phyloP scores from a whole-genome alignment of 37 sponge, comb jelly and placozoan genomes.

The Cliona cf. orientalis region DNA sequence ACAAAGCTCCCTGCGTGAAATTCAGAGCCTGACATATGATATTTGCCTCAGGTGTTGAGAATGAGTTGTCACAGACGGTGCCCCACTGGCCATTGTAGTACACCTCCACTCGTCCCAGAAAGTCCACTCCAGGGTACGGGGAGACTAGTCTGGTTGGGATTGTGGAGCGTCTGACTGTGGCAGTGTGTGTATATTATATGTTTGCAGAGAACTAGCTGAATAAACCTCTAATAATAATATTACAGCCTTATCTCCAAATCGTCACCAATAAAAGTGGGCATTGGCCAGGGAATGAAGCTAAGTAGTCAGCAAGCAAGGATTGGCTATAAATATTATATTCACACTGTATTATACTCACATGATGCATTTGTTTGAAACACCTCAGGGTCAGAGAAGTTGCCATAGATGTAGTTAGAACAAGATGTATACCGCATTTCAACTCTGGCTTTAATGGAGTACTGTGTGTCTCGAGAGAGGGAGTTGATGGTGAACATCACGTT shows the following conservation, averaged over 20 bases:
- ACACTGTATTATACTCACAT: too few species aligned
- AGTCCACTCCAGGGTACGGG: background rate
- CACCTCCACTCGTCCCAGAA: conserved; percentile 35
- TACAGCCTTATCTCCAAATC: too few species aligned
- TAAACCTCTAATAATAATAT: too few species aligned
- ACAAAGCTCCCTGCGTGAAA: conserved; percentile 13
- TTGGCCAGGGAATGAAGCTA: too few species aligned
- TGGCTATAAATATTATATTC: too few species aligned
- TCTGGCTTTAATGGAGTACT: background rate
- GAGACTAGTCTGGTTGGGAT: conserved; percentile 9
- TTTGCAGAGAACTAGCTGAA: background rate
- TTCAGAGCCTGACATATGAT: conserved; percentile 14
- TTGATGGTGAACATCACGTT: too few species aligned
- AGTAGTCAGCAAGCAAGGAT: too few species aligned
- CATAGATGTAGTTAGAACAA: conserved; percentile 2
- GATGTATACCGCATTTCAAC: background rate
- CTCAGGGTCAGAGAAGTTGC: background rate
- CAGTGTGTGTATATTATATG: background rate
- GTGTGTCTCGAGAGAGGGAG: background rate
- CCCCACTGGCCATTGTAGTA: conserved; percentile 38
- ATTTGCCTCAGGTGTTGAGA: background rate
- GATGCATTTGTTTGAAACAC: too few species aligned
- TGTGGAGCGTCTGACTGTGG: background rate
- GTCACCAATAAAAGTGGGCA: too few species aligned
- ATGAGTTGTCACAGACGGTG: conserved; percentile 34